Evolutionary conservation across 1,140 invertebrate genomes (phyloP).

Genomic region (Caenorhabditis remanei): DNA sequence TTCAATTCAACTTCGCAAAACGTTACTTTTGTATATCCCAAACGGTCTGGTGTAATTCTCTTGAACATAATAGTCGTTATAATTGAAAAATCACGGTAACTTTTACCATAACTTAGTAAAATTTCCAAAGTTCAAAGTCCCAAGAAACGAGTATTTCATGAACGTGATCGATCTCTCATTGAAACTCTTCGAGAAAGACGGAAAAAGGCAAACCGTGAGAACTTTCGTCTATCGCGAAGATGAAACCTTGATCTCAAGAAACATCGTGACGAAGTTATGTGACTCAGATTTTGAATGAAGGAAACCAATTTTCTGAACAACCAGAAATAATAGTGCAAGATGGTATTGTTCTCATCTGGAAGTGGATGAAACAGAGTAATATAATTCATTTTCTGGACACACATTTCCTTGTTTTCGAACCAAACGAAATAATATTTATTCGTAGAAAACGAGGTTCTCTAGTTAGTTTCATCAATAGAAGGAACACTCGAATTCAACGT

Average conservation of each 20-base stretch:
- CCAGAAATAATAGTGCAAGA: not conserved
- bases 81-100: too few relatives aligned
- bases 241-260: constrained; percentile 17
- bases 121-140: not conserved
- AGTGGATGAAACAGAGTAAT: not conserved
- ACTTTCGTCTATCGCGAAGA: not conserved
- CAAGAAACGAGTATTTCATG: not conserved
- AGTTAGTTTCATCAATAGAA: too few relatives aligned
- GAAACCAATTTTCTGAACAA: not conserved
- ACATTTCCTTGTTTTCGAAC: not conserved
- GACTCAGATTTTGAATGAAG: not conserved
- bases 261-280: constrained; percentile 38
- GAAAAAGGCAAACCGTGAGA: constrained; percentile 5
- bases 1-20: too few relatives aligned
- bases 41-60: too few relatives aligned
- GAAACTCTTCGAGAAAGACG: not conserved
- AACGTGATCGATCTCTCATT: constrained; percentile 2
- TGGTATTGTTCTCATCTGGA: constrained; percentile 15
- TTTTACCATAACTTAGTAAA: too few relatives aligned
- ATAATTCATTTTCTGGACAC: not conserved
- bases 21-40: too few relatives aligned
- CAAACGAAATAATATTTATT: too few relatives aligned
- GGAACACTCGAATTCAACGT: too few relatives aligned
- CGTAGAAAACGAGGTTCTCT: too few relatives aligned
- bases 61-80: too few relatives aligned